A percentile compares a stretch with the other conserved stretches of the same genome.
Evolutionary conservation across 2,797 vertebrate genomes (phyloP).

Genomic region (Chrosomus eos): DNA sequence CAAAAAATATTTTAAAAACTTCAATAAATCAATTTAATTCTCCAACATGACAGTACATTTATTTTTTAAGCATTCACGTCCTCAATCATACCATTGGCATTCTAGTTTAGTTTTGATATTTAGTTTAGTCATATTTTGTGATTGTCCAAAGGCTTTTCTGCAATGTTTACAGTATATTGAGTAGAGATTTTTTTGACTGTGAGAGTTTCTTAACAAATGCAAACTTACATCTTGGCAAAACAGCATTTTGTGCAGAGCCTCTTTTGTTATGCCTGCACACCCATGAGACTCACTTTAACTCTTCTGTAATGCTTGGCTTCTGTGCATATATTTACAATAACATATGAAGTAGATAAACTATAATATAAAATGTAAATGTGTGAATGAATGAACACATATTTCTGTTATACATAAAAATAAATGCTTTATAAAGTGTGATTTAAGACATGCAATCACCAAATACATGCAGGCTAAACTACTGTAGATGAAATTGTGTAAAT

Average conservation of each 20-base stretch:
- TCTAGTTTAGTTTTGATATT: neutral
- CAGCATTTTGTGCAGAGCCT: neutral
- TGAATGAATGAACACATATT: neutral
- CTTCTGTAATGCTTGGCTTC: neutral
- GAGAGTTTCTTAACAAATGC: too few relatives aligned
- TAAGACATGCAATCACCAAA: neutral
- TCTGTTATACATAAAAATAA: neutral
- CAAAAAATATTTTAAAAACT: neutral
- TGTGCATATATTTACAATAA: conserved; percentile 15
- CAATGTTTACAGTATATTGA: neutral
- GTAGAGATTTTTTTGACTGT: neutral
- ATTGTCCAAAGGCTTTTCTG: neutral
- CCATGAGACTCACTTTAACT: conserved; percentile 14
- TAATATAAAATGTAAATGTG: conserved; percentile 1
- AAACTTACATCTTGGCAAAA: neutral
- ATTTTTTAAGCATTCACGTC: neutral
- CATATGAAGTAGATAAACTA: neutral
- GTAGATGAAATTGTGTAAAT: neutral
- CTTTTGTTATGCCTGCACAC: neutral
- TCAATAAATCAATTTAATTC: neutral
- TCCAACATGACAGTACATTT: neutral
- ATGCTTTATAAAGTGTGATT: conserved; percentile 1
- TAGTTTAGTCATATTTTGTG: neutral
- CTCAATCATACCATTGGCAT: neutral
- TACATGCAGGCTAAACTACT: neutral